These are phyloP conservation scores for Hydrolagus affinis DNA, from an alignment of 2,113 vertebrate genomes.

Conservation along the genomic window DNA sequence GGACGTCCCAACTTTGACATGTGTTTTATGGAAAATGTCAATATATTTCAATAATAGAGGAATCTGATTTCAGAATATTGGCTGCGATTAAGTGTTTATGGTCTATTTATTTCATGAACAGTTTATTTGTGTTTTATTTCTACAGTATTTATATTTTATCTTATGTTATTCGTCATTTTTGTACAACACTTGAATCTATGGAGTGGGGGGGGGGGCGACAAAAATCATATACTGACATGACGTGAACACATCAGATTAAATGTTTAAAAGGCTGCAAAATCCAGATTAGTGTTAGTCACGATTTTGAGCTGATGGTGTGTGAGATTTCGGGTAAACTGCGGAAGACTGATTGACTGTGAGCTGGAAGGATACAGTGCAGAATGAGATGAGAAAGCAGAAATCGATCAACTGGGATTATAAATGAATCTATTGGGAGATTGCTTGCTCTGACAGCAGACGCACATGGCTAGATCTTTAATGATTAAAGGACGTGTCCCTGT, in stretches of 20 bases:
- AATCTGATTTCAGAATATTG: no score
- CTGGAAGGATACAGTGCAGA: slow-evolving; percentile 16
- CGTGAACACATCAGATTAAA: background rate
- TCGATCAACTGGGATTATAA: slow-evolving; percentile 20
- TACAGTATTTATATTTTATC: background rate
- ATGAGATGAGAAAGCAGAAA: background rate
- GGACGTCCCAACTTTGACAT: background rate
- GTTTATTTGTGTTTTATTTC: background rate
- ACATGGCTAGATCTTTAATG: slow-evolving; percentile 9
- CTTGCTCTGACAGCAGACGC: slow-evolving; percentile 1
- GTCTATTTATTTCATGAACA: background rate
- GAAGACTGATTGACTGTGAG: slow-evolving; percentile 28
- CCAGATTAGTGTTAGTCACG: slow-evolving; percentile 27
- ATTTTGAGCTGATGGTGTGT: slow-evolving; percentile 17
- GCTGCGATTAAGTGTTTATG: background rate
- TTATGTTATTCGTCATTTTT: background rate
- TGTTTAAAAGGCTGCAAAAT: slow-evolving; percentile 12
- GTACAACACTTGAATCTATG: slow-evolving; percentile 1
- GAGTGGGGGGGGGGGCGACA: background rate
- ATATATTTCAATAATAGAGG: no score
- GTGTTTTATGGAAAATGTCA: no score
- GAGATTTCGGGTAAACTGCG: slow-evolving; percentile 14
- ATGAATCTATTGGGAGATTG: slow-evolving; percentile 19
- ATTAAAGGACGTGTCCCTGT: background rate
- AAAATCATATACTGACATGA: background rate